Evolutionary conservation across 2,113 vertebrate species (phyloP).

Genomic region (Atrichornis clamosus): DNA sequence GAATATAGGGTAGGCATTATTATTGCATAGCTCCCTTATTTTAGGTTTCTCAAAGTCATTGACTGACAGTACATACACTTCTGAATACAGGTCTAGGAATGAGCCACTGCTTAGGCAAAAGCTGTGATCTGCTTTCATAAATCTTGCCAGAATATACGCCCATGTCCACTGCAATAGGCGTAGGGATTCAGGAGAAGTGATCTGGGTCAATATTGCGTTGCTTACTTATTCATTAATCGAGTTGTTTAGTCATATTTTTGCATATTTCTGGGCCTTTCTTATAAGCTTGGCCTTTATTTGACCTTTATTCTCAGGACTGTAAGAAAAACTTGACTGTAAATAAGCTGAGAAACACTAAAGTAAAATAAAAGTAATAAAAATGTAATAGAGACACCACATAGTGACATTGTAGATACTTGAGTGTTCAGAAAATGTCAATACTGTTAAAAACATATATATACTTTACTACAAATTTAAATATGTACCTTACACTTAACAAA

Average conservation of each 20-base stretch:
- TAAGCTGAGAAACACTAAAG: neutral
- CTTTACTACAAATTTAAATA: neutral
- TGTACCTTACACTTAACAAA: neutral
- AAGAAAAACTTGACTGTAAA: neutral
- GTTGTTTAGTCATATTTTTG: neutral
- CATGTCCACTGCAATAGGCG: neutral
- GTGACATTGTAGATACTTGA: neutral
- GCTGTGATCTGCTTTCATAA: conserved; percentile 15
- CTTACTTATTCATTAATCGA: neutral
- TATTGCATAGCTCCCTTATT: conserved; percentile 17
- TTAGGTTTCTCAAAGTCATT: conserved; percentile 6
- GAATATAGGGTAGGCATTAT: neutral
- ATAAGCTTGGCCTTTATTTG: neutral
- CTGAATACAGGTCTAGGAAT: conserved; percentile 11
- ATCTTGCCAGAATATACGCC: neutral
- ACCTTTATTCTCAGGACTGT: neutral
- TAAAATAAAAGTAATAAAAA: neutral
- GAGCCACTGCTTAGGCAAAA: neutral
- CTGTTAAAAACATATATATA: neutral
- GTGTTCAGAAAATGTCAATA: neutral
- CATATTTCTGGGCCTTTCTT: neutral
- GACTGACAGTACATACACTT: conserved; percentile 7
- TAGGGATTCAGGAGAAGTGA: neutral
- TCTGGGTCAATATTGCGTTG: neutral
- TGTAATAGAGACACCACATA: neutral